phyloP scores from a whole-genome alignment of 1,140 invertebrate species.

The Drosophila cardini region DNA sequence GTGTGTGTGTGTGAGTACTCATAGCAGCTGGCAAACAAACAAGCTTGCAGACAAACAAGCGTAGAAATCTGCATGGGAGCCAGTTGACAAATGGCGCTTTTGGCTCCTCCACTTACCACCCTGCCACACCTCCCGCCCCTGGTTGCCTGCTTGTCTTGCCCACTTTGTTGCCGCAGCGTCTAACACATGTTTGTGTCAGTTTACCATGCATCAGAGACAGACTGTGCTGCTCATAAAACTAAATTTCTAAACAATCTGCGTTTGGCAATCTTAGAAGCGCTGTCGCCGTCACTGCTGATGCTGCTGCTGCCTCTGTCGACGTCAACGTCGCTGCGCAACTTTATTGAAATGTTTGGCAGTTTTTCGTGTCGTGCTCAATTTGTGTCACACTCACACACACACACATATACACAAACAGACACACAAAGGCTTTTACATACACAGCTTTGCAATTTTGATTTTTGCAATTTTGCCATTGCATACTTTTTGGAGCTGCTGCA shows the following conservation, averaged over 20 bases:
- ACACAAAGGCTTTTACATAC: constrained; percentile 43
- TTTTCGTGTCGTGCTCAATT: constrained; percentile 80
- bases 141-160: not conserved
- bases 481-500: constrained; percentile 68
- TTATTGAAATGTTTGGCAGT: constrained; percentile 82
- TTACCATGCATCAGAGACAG: constrained; percentile 38
- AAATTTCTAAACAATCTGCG: constrained; percentile 83
- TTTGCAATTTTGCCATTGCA: constrained; percentile 73
- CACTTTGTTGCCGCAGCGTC: constrained; percentile 2
- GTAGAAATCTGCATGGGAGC: constrained; percentile 51
- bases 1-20: constrained; percentile 1
- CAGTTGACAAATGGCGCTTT: constrained; percentile 78
- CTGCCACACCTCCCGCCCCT: not conserved
- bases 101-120: constrained; percentile 53
- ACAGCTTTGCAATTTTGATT: constrained; percentile 76
- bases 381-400: constrained; percentile 64
- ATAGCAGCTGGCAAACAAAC: constrained; percentile 57
- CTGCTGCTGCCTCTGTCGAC: constrained; percentile 11
- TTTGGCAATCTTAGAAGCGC: constrained; percentile 71
- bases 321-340: constrained; percentile 66
- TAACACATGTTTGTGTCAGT: constrained; percentile 43
- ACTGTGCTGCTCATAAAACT: constrained; percentile 69
- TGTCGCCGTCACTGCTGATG: constrained; percentile 7
- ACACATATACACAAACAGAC: constrained; percentile 21
- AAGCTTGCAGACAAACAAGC: constrained; percentile 64